Base-by-base conservation (phyloP, 2,888 invertebrate genomes). In the Aromia moschata region DNA sequence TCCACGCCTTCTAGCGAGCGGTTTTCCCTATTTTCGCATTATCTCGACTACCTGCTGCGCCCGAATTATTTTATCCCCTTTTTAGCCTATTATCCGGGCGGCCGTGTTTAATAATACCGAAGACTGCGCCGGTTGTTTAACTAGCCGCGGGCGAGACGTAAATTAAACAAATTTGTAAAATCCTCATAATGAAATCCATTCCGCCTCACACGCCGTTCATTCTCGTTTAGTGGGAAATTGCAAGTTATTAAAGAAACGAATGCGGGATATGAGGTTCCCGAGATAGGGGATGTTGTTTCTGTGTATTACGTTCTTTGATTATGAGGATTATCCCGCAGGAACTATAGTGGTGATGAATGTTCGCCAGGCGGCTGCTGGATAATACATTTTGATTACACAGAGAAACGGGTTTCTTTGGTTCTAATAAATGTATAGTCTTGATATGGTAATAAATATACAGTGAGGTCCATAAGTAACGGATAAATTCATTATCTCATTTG, bases 21-120 rank as follows among this genome's bases (percentile, higher is more conserved):
- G 3, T 25, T 33, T 20, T 43, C 43, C 18, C 14, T 11, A 43
- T 43, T 41, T 18, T 18, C n/a, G 7, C 17, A 12, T 20, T 49
- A 38, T 20, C 20, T 14, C 11, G 14, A 41, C 40, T 2, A 52
- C 51, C 51, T 30, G 25, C 51, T 52, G 51, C 18, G 51, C 40
- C 25, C 41, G 30, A 40, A 38, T 41, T 40, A 38, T 49, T 49
- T 41, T 52, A 30, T 52, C 41, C 31, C 40, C 16, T n/a, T 52
- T 52, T 52, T 16, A 25, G 12, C 30, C 31, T 17, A 30, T 41
- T 52, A 52, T 41, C 51, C 40, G 15, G n/a, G 30, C 41, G 25
- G 25, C 41, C 12, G 7, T 17, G 20, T 52, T 52, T 52, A 52
- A 52, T 52, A 41, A 41, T 25, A 20, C n/a, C 41, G 25, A 52